phyloP scores from a whole-genome alignment of 2,113 vertebrate genomes.

The Axis porcinus region DNA sequence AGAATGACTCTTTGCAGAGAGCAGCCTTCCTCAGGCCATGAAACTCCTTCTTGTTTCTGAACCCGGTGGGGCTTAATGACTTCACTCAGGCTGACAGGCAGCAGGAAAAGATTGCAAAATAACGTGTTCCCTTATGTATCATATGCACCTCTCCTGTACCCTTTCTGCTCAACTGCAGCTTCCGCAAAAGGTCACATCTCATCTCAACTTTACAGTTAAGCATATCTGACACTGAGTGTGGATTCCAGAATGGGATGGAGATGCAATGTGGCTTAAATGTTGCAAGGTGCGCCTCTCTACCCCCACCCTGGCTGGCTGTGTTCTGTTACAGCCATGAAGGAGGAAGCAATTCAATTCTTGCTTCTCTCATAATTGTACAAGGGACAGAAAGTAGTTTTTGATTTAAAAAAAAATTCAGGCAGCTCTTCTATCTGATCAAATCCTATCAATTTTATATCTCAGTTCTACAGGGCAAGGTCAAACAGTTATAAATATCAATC shows the following conservation, averaged over 20 bases:
- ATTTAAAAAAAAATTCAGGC: not conserved
- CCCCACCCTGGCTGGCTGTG: not conserved
- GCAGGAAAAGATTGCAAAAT: slow-evolving; percentile 1
- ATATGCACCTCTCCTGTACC: not conserved
- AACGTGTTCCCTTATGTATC: not conserved
- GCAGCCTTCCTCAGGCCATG: not conserved
- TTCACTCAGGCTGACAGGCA: not conserved
- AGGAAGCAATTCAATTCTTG: not conserved
- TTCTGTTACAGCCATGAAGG: not conserved
- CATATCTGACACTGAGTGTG: not conserved
- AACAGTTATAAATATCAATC: not conserved
- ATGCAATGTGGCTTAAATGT: not conserved
- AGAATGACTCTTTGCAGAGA: not conserved
- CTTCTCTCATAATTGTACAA: not conserved
- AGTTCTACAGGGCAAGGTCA: not conserved
- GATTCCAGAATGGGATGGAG: not conserved
- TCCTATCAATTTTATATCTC: not conserved
- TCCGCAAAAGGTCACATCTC: slow-evolving; percentile 43
- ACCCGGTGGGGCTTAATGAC: not conserved
- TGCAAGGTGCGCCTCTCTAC: not conserved
- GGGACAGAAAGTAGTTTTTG: not conserved
- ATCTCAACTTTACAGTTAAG: slow-evolving; percentile 31
- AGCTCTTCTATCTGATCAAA: slow-evolving; percentile 4
- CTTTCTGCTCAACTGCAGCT: slow-evolving; percentile 2
- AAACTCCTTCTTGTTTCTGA: slow-evolving; percentile 3